These are phyloP conservation scores for Pyrrhosoma nymphula DNA, from an alignment of 2,888 invertebrate species.

Conservation along the genomic window DNA sequence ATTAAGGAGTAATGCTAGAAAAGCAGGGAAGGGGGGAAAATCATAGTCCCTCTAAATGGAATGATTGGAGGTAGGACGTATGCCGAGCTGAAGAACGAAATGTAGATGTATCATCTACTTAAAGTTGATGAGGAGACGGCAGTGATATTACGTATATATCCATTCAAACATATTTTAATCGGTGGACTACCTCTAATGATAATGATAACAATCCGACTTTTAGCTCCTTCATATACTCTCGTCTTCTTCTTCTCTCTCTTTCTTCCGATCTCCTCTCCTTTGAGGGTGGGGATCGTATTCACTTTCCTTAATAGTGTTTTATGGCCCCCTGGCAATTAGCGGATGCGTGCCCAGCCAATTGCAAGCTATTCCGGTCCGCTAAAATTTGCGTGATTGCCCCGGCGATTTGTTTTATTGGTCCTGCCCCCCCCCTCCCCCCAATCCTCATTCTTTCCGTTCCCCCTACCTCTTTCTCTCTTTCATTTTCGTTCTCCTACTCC, in stretches of 20 bases:
- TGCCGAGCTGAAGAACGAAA: too few species aligned
- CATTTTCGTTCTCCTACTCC: background rate
- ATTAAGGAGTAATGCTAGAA: too few species aligned
- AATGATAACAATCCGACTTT: too few species aligned
- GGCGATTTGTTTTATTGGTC: background rate
- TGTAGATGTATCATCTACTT: too few species aligned
- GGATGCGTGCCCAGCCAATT: background rate
- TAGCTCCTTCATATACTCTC: background rate
- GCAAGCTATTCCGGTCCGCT: background rate
- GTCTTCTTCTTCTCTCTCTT: background rate
- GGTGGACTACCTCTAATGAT: too few species aligned
- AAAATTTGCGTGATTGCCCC: background rate
- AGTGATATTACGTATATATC: too few species aligned
- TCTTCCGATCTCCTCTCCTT: background rate
- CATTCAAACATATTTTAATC: too few species aligned
- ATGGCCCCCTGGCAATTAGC: background rate
- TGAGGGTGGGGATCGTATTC: background rate
- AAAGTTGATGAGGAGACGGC: too few species aligned
- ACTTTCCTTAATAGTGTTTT: constrained; percentile 12
- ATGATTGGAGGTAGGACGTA: too few species aligned
- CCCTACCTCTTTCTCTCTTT: background rate
- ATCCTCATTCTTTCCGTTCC: background rate
- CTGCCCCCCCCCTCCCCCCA: too few species aligned
- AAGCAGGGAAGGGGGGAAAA: too few species aligned
- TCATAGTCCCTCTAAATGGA: too few species aligned